Evolutionary conservation across 2,113 vertebrate species (phyloP).

Genomic region (Ranitomeya variabilis): DNA sequence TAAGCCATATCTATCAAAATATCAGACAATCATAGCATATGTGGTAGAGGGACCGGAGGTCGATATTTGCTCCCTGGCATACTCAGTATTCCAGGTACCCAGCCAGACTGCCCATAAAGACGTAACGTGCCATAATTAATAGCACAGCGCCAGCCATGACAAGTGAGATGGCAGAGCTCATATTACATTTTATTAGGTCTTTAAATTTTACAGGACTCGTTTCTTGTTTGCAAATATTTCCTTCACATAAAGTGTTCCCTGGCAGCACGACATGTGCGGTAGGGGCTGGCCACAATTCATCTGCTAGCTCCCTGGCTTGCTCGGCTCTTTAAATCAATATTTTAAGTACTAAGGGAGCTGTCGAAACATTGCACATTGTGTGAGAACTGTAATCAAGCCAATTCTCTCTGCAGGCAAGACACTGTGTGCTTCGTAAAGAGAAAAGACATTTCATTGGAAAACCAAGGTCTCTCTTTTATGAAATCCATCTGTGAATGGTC

Average conservation of each 20-base stretch:
- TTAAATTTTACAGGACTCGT: not conserved
- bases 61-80: not conserved
- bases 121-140: conserved; percentile 9
- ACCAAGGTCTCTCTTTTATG: not conserved
- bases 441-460: not conserved
- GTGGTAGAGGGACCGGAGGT: not conserved
- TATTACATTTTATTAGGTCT: conserved; percentile 20
- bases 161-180: not conserved
- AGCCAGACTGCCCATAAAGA: not conserved
- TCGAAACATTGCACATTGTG: not conserved
- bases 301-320: not conserved
- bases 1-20: no score
- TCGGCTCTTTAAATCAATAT: not conserved
- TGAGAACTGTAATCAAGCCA: not conserved
- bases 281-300: conserved; percentile 5
- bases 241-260: conserved; percentile 4
- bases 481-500: not conserved
- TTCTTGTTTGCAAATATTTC: conserved; percentile 32
- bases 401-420: not conserved
- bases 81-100: not conserved
- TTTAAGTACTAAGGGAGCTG: not conserved
- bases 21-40: no score
- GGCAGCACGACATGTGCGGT: not conserved
- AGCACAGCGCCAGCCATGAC: not conserved
- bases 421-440: not conserved